Evolutionary conservation across 2,113 vertebrate genomes (phyloP).

Genomic region (Lagopus leucura): DNA sequence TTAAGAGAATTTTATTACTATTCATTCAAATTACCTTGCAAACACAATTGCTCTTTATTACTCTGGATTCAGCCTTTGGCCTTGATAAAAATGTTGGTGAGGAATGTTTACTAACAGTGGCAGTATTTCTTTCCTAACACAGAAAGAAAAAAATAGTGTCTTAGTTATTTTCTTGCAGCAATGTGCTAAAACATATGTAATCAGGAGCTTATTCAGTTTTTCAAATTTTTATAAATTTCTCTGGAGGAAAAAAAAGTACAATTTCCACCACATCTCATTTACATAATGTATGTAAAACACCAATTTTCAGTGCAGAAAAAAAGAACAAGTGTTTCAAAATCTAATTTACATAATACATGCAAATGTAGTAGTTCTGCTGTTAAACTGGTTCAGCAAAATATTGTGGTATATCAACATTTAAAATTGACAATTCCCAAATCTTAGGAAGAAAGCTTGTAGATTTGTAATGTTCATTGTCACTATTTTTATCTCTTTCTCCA

Average conservation of each 20-base stretch:
- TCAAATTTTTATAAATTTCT: not conserved
- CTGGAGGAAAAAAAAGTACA: not conserved
- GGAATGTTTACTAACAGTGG: not conserved
- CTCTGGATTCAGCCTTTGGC: not conserved
- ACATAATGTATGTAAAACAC: not conserved
- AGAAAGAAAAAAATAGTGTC: not conserved
- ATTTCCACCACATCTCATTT: not conserved
- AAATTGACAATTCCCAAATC: not conserved
- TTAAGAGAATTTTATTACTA: not conserved
- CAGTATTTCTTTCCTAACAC: not conserved
- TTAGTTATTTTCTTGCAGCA: not conserved
- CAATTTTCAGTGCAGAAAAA: not conserved
- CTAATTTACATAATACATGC: conserved; percentile 22
- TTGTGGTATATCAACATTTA: not conserved
- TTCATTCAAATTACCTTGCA: not conserved
- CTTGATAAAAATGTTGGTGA: not conserved
- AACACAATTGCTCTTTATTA: not conserved
- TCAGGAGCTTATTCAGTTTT: not conserved
- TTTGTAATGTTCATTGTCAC: not conserved
- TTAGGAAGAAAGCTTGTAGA: not conserved
- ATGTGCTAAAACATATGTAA: not conserved
- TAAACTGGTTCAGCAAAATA: conserved; percentile 1
- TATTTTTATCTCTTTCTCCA: not conserved
- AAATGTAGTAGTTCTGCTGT: conserved; percentile 2
- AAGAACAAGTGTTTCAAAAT: conserved; percentile 17